These are phyloP conservation scores for Pristionchus mayeri DNA, from an alignment of 2,888 invertebrate genomes.

Conservation along the genomic window DNA sequence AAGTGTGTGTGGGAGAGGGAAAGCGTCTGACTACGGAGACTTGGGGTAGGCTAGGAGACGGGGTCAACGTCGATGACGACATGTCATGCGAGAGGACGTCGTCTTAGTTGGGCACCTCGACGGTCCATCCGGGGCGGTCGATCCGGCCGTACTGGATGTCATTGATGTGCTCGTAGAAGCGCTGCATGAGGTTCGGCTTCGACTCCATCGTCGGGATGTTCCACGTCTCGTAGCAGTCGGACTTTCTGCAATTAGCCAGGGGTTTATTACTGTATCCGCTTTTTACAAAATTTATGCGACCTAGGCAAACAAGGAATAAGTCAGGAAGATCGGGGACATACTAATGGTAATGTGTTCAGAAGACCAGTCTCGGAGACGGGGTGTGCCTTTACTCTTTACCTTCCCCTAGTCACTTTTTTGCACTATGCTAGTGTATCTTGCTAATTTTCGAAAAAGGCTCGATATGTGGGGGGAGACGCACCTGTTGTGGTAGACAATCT, in stretches of 20 bases:
- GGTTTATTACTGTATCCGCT: no score
- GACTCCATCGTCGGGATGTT: constrained; percentile 81
- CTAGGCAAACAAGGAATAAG: no score
- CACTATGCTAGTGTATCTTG: no score
- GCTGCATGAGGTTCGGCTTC: constrained; percentile 84
- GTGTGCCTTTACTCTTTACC: no score
- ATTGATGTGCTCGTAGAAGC: constrained; percentile 84
- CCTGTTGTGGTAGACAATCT: constrained; percentile 84
- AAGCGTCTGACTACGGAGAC: neutral
- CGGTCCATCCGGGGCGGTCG: constrained; percentile 69
- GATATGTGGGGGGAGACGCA: neutral
- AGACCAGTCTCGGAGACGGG: no score
- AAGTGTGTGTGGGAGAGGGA: neutral
- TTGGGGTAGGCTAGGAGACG: no score
- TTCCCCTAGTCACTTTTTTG: constrained; percentile 52
- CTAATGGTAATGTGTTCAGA: no score
- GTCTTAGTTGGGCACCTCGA: constrained; percentile 53
- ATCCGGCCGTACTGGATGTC: constrained; percentile 83
- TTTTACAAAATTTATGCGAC: no score
- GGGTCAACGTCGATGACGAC: no score
- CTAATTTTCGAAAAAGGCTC: no score
- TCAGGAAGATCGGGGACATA: no score
- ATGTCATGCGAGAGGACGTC: neutral
- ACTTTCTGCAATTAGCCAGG: constrained; percentile 14
- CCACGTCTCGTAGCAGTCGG: constrained; percentile 78